Evolutionary conservation across 2,888 invertebrate species (phyloP).

Genomic region (Trichopria drosophilae): DNA sequence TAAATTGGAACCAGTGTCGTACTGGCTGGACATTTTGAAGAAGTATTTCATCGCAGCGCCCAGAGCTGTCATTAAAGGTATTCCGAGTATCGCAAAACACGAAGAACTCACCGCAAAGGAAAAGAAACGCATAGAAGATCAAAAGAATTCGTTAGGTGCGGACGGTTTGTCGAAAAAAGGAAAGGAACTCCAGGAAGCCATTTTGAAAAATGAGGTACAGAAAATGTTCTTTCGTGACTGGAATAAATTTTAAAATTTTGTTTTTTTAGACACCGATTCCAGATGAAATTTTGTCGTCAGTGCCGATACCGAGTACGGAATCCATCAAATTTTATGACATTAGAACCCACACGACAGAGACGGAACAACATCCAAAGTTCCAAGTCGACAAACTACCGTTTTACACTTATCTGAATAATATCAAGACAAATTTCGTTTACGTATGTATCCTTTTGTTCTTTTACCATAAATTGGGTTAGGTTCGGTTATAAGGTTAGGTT

Average conservation of each 20-base stretch:
- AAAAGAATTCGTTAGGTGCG: constrained; percentile 67
- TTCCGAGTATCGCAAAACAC: constrained; percentile 69
- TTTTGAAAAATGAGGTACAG: constrained; percentile 77
- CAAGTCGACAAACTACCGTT: constrained; percentile 70
- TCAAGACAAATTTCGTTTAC: constrained; percentile 82
- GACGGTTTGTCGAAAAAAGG: constrained; percentile 70
- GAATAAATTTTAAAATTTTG: constrained; percentile 3
- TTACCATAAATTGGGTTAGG: too few relatives aligned
- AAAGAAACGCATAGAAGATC: constrained; percentile 69
- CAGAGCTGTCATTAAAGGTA: constrained; percentile 66
- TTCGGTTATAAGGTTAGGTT: too few relatives aligned
- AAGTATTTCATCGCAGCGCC: constrained; percentile 70
- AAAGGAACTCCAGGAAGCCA: constrained; percentile 68
- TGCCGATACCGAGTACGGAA: constrained; percentile 75
- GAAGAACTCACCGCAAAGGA: constrained; percentile 73
- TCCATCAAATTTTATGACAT: constrained; percentile 72
- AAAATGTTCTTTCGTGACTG: constrained; percentile 10
- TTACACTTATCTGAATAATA: constrained; percentile 76
- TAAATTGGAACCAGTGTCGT: constrained; percentile 65
- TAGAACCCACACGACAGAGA: constrained; percentile 59
- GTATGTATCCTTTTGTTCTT: constrained; percentile 65
- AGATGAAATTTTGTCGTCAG: constrained; percentile 69
- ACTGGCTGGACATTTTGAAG: constrained; percentile 73
- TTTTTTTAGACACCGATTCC: constrained; percentile 69
- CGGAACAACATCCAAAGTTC: constrained; percentile 61